Conservation (phyloP, 35 echinoderm and acorn worm genomes). For the Chiridota heheva region DNA sequence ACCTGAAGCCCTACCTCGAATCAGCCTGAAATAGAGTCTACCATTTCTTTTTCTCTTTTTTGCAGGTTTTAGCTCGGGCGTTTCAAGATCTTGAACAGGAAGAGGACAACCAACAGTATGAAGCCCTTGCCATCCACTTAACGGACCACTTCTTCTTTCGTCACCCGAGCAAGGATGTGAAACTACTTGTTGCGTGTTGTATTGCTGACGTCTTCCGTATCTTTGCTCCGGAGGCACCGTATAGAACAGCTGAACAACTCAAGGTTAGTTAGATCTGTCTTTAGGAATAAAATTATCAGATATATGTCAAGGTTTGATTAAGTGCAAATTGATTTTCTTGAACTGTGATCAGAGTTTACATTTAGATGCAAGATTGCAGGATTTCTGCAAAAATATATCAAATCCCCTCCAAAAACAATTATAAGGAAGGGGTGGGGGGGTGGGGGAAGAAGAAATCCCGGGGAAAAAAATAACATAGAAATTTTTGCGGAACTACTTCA, state of each 20-base stretch:
- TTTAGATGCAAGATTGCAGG: too few species aligned
- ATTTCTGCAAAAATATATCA: too few species aligned
- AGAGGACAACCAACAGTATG: conserved; percentile 75
- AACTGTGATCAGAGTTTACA: too few species aligned
- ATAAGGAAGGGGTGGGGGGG: too few species aligned
- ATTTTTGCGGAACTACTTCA: too few species aligned
- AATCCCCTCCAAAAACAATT: too few species aligned
- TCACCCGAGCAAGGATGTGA: conserved; percentile 86
- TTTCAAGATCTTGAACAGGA: conserved; percentile 99
- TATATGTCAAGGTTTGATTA: too few species aligned
- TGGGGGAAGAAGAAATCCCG: too few species aligned
- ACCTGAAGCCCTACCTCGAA: too few species aligned
- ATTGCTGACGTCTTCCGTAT: conserved; percentile 94
- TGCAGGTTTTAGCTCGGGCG: conserved; percentile 72
- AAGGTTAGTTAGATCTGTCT: conserved; percentile 84
- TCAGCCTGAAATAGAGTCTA: neutral
- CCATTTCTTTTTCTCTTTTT: neutral
- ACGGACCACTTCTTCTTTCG: conserved; percentile 75
- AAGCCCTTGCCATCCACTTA: conserved; percentile 74
- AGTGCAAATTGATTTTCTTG: too few species aligned
- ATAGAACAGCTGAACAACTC: conserved; percentile 76
- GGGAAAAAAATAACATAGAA: too few species aligned
- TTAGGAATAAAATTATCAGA: neutral
- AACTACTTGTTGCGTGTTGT: conserved; percentile 91
- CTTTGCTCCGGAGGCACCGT: conserved; percentile 97